Percentiles rank a stretch among this genome's conserved stretches.
Conservation (phyloP, 2,113 vertebrate genomes). For the Callospermophilus lateralis region DNA sequence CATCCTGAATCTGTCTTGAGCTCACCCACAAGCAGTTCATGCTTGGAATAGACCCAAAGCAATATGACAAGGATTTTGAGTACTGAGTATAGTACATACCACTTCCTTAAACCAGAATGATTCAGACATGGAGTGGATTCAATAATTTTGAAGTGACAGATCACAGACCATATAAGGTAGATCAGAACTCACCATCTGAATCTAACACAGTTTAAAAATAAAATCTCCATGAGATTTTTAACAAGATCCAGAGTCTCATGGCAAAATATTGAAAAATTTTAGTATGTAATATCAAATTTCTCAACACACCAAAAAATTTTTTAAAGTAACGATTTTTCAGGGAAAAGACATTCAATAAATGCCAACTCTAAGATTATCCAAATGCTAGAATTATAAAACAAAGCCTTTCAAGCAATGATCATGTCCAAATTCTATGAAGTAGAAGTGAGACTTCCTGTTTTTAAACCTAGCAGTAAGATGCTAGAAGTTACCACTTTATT, state of each 20-base stretch:
- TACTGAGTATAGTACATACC: background rate
- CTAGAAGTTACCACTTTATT: background rate
- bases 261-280: background rate
- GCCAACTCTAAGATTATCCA: background rate
- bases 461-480: background rate
- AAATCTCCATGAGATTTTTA: background rate
- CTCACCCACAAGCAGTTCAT: background rate
- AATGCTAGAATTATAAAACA: background rate
- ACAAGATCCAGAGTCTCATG: background rate
- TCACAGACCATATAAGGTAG: background rate
- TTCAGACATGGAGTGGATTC: background rate
- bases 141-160: background rate
- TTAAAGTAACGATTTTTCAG: background rate
- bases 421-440: background rate
- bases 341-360: background rate
- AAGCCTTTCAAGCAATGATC: background rate
- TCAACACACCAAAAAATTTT: background rate
- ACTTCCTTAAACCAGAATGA: background rate
- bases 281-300: background rate
- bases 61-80: background rate
- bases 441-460: background rate
- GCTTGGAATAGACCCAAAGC: background rate
- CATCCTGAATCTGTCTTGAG: background rate
- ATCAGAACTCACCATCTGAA: background rate
- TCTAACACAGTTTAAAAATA: background rate